Percentiles rank a stretch among this genome's conserved stretches.
These are phyloP conservation scores for Himalopsyche phryganea DNA, from an alignment of 1,140 invertebrate species.

Conservation along the genomic window DNA sequence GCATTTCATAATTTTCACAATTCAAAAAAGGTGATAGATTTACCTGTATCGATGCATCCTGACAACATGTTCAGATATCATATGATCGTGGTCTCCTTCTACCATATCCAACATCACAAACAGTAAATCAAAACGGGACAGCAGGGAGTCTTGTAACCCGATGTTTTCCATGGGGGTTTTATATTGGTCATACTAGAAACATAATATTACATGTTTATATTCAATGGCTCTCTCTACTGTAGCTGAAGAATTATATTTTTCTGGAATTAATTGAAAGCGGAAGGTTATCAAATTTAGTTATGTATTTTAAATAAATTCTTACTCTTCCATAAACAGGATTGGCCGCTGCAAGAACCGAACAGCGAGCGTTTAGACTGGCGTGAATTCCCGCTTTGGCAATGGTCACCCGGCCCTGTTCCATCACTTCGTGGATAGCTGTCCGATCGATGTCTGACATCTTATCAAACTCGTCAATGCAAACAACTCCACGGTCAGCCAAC, in stretches of 20 bases:
- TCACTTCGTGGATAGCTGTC: constrained; percentile 98
- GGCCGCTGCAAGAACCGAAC: constrained; percentile 96
- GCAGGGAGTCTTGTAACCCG: constrained; percentile 93
- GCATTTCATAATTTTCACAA: too few species aligned
- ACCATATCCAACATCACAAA: constrained; percentile 95
- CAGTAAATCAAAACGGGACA: constrained; percentile 98
- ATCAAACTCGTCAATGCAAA: constrained; percentile 99
- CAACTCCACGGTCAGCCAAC: constrained; percentile 94
- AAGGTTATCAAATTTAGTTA: too few species aligned
- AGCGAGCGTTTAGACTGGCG: constrained; percentile 94
- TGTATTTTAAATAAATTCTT: too few species aligned
- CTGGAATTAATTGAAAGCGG: too few species aligned
- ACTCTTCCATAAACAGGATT: constrained; percentile 99
- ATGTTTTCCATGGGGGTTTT: constrained; percentile 99
- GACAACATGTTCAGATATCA: constrained; percentile 95
- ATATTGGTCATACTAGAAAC: constrained; percentile 90
- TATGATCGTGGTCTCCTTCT: constrained; percentile 85
- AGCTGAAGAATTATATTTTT: too few species aligned
- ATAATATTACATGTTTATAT: constrained; percentile 29
- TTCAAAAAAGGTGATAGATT: neutral
- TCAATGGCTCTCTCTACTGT: too few species aligned
- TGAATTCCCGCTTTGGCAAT: constrained; percentile 99
- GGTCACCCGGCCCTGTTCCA: constrained; percentile 93
- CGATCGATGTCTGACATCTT: constrained; percentile 99
- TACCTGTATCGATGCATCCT: constrained; percentile 92